These are phyloP conservation scores for Glaucopsyche alexis DNA, from an alignment of 2,888 invertebrate genomes.

Conservation along the genomic window DNA sequence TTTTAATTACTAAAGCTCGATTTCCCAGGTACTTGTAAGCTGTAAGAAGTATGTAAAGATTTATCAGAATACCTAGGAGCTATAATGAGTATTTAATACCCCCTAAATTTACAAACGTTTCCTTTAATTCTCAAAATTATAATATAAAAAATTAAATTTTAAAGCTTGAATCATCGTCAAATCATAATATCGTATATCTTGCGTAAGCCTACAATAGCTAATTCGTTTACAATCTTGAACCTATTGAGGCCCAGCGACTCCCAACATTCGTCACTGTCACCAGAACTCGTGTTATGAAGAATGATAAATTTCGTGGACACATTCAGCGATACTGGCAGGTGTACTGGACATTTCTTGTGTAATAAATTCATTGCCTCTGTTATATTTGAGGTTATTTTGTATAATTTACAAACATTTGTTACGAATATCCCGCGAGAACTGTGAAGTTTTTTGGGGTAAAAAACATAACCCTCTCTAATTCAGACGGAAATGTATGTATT, in stretches of 20 bases:
- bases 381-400: neutral
- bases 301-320: slow-evolving; percentile 2
- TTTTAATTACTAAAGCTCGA: too few relatives aligned
- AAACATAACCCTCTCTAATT: too few relatives aligned
- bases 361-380: neutral
- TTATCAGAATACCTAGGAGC: too few relatives aligned
- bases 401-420: too few relatives aligned
- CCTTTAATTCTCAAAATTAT: too few relatives aligned
- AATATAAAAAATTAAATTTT: neutral
- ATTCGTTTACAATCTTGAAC: slow-evolving; percentile 11
- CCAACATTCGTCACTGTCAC: slow-evolving; percentile 18
- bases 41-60: too few relatives aligned
- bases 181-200: neutral
- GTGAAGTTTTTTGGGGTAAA: too few relatives aligned
- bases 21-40: too few relatives aligned
- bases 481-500: too few relatives aligned
- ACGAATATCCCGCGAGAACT: too few relatives aligned
- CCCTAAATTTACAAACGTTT: too few relatives aligned
- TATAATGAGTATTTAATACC: too few relatives aligned
- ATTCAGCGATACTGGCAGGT: neutral
- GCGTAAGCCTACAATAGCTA: neutral
- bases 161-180: neutral
- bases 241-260: neutral
- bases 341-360: slow-evolving; percentile 1
- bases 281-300: neutral